Evolutionary conservation across 2,888 invertebrate genomes (phyloP).

Genomic region (Andrena bucephala): DNA sequence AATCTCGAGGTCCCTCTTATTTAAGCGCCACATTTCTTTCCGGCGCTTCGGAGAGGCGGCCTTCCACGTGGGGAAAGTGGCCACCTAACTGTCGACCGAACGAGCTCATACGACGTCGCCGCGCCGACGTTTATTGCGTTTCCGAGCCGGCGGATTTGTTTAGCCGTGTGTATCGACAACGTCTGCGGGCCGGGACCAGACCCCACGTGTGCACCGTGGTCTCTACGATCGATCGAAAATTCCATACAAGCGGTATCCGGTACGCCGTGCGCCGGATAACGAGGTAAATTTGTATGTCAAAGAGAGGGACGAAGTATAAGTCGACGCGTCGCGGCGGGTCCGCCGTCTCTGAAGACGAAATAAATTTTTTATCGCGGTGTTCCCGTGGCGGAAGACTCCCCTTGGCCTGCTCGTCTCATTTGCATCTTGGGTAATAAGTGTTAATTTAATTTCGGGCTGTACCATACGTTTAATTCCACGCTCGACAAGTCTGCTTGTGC

Average conservation of each 20-base stretch:
- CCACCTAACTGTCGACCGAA: slow-evolving; percentile 72
- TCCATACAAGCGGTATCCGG: slow-evolving; percentile 51
- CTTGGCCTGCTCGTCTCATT: slow-evolving; percentile 14
- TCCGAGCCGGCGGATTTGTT: slow-evolving; percentile 70
- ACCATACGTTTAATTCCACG: background rate
- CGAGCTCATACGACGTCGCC: slow-evolving; percentile 69
- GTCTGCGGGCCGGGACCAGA: slow-evolving; percentile 37
- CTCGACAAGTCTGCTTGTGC: background rate
- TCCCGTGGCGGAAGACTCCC: background rate
- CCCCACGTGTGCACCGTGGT: slow-evolving; percentile 59
- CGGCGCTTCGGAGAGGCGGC: slow-evolving; percentile 53
- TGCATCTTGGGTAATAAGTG: slow-evolving; percentile 48
- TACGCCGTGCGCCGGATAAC: slow-evolving; percentile 57
- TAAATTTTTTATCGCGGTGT: slow-evolving; percentile 64
- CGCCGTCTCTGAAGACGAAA: slow-evolving; percentile 37
- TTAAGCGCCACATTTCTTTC: slow-evolving; percentile 76
- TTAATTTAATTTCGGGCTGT: slow-evolving; percentile 53
- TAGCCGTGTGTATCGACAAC: slow-evolving; percentile 64
- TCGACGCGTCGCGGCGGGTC: slow-evolving; percentile 57
- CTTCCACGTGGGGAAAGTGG: slow-evolving; percentile 70
- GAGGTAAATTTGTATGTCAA: slow-evolving; percentile 67
- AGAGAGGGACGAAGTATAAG: slow-evolving; percentile 23
- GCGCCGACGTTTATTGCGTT: slow-evolving; percentile 72
- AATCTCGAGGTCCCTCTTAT: slow-evolving; percentile 70
- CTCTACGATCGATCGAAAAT: slow-evolving; percentile 61